Evolutionary conservation across 2,113 vertebrate genomes (phyloP).

Genomic region (Phodopus roborovskii): DNA sequence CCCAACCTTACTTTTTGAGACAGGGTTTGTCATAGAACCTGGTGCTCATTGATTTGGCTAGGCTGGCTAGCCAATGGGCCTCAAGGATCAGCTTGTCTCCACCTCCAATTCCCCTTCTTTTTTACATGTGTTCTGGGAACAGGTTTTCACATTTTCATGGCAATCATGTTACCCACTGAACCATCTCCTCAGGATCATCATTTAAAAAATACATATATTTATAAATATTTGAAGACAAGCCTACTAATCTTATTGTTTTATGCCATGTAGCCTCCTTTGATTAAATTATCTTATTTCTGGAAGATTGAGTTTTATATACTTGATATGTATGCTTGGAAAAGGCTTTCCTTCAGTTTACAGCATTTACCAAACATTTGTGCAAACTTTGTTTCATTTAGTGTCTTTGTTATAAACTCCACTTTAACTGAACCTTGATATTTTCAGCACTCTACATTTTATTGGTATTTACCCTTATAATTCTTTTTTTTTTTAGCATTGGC

Average conservation of each 20-base stretch:
- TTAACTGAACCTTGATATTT: neutral
- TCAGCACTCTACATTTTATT: neutral
- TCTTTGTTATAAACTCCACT: neutral
- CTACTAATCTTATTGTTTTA: neutral
- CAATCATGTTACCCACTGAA: too few species aligned
- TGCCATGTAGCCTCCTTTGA: neutral
- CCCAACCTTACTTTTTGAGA: neutral
- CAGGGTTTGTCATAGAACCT: neutral
- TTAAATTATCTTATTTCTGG: slow-evolving; percentile 39
- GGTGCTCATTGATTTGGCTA: neutral
- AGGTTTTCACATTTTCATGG: neutral
- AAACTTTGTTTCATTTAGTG: neutral
- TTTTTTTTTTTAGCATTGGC: neutral
- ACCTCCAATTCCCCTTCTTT: neutral
- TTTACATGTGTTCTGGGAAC: neutral
- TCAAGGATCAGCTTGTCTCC: neutral
- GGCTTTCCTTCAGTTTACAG: neutral
- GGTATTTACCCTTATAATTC: slow-evolving; percentile 14
- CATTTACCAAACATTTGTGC: neutral
- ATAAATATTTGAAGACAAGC: slow-evolving; percentile 47
- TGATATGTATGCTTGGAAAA: neutral
- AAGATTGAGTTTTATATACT: slow-evolving; percentile 30
- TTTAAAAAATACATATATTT: neutral
- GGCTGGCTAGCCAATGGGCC: neutral
- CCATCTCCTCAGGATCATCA: too few species aligned